These are phyloP conservation scores for Pteronura brasiliensis DNA, from an alignment of 2,113 vertebrate genomes.

Conservation along the genomic window DNA sequence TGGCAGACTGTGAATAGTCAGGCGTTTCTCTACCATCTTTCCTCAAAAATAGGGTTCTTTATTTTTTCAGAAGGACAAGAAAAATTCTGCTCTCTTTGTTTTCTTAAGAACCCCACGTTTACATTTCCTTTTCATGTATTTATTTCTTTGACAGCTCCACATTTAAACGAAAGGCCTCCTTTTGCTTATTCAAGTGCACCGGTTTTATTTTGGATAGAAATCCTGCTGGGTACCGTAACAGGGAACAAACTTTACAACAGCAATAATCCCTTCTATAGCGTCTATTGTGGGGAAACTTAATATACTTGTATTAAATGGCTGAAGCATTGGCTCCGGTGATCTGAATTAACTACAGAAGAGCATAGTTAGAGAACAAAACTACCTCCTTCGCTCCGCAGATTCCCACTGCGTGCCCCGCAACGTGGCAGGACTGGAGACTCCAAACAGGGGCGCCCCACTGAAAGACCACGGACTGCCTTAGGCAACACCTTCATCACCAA, in stretches of 20 bases:
- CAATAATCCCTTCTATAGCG: slow-evolving; percentile 50
- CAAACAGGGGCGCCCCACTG: neutral
- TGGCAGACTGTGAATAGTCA: slow-evolving; percentile 69
- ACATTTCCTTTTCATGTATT: slow-evolving; percentile 51
- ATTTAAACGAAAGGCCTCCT: slow-evolving; percentile 48
- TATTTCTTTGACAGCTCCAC: slow-evolving; percentile 50
- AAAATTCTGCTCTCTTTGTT: neutral
- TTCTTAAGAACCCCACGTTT: slow-evolving; percentile 16
- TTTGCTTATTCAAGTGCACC: slow-evolving; percentile 58
- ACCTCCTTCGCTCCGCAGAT: neutral
- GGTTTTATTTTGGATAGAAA: slow-evolving; percentile 59
- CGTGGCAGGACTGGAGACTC: neutral
- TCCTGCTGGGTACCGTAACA: slow-evolving; percentile 62
- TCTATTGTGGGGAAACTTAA: slow-evolving; percentile 61
- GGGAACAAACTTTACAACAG: slow-evolving; percentile 63
- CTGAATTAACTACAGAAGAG: slow-evolving; percentile 56
- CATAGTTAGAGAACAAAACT: neutral
- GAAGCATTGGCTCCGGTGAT: slow-evolving; percentile 31
- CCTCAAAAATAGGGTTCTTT: slow-evolving; percentile 47
- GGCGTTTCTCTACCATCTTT: slow-evolving; percentile 73
- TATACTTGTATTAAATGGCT: slow-evolving; percentile 58
- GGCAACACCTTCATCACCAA: neutral
- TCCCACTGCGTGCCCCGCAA: neutral
- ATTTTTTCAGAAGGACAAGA: slow-evolving; percentile 66
- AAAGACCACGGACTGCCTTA: neutral